Conservation (phyloP, 2,113 vertebrate species). For the Terrapene triunguis region DNA sequence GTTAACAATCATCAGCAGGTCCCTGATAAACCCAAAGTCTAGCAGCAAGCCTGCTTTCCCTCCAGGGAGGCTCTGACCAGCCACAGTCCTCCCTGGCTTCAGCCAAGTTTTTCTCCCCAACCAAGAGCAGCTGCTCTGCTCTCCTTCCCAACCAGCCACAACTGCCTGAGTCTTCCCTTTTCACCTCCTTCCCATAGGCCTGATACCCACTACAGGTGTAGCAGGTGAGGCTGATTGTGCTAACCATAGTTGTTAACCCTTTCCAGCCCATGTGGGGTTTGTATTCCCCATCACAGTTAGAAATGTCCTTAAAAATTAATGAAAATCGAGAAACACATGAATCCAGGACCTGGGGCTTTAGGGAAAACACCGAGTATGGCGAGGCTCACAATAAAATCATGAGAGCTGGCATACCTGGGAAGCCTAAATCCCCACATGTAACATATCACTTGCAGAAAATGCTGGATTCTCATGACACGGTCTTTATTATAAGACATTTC, state of each 20-base stretch:
- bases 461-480: not conserved
- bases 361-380: not conserved
- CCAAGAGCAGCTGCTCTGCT: not conserved
- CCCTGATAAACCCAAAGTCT: not conserved
- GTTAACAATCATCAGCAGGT: not conserved
- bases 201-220: not conserved
- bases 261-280: not conserved
- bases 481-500: constrained; percentile 20
- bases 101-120: not conserved
- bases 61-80: too few relatives aligned
- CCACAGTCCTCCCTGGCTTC: too few relatives aligned
- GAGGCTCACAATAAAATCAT: not conserved
- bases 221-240: not conserved
- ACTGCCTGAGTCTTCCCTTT: too few relatives aligned
- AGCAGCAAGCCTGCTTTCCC: not conserved
- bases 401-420: not conserved
- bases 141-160: not conserved
- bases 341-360: not conserved
- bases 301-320: not conserved
- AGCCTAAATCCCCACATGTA: not conserved
- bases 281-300: not conserved
- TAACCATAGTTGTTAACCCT: not conserved
- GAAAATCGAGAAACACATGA: not conserved
- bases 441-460: constrained; percentile 37
- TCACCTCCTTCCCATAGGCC: not conserved